Percentiles rank a stretch among this genome's conserved stretches.
Evolutionary conservation across 2,113 vertebrate genomes (phyloP).

Genomic region (Varanus komodoensis): DNA sequence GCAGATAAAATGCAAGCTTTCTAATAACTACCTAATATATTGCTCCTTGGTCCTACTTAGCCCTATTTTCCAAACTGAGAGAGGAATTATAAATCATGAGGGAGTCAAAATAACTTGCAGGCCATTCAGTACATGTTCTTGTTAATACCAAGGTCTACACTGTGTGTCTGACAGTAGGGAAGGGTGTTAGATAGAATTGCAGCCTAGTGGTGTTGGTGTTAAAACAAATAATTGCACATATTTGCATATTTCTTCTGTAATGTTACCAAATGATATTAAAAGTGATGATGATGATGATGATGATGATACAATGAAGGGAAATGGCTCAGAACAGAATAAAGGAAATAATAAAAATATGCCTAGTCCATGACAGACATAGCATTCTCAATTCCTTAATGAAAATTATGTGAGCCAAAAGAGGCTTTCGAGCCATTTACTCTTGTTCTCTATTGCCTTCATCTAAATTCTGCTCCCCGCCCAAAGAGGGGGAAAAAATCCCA

Average conservation of each 20-base stretch:
- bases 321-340: slow-evolving; percentile 21
- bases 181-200: background rate
- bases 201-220: slow-evolving; percentile 9
- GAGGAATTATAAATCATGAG: slow-evolving; percentile 18
- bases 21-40: slow-evolving; percentile 10
- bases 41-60: background rate
- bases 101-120: slow-evolving; percentile 34
- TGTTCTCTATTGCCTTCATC: background rate
- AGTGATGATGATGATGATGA: slow-evolving; percentile 19
- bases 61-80: slow-evolving; percentile 36
- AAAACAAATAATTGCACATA: background rate
- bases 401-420: background rate
- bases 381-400: background rate
- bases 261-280: slow-evolving; percentile 37
- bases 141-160: background rate
- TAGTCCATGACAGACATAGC: background rate
- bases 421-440: background rate
- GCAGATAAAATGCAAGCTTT: slow-evolving; percentile 49
- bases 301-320: slow-evolving; percentile 41
- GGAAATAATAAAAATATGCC: background rate
- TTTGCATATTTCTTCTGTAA: slow-evolving; percentile 42
- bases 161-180: fast-evolving
- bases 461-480: background rate
- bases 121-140: background rate
- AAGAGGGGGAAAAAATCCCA: background rate